Conservation (phyloP, 2,797 vertebrate species). For the Myiotriccus ornatus region DNA sequence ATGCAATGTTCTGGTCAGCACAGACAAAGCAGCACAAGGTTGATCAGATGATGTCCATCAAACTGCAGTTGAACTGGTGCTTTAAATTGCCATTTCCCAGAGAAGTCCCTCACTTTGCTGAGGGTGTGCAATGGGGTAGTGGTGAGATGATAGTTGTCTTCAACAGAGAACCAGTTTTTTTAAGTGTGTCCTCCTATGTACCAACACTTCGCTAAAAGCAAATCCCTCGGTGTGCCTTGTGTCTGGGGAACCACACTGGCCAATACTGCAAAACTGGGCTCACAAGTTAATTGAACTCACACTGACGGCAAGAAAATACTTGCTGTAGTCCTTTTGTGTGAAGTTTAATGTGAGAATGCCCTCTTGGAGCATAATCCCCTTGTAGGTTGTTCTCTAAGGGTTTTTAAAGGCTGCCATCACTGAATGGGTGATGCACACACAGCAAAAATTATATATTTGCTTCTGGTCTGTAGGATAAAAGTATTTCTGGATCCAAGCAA, state of each 20-base stretch:
- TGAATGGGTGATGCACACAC: neutral
- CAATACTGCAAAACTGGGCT: neutral
- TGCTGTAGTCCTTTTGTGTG: neutral
- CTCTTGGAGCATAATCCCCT: rapidly evolving
- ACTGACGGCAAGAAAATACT: neutral
- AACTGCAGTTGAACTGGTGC: neutral
- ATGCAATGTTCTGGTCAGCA: rapidly evolving
- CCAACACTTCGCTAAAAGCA: neutral
- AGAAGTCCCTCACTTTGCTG: neutral
- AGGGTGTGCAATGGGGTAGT: rapidly evolving
- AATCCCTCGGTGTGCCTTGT: neutral
- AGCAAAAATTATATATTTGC: neutral
- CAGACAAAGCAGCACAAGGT: rapidly evolving
- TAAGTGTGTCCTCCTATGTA: rapidly evolving
- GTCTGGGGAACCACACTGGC: neutral
- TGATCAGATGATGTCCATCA: neutral
- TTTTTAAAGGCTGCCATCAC: neutral
- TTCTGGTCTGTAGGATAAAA: neutral
- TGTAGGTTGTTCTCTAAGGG: neutral
- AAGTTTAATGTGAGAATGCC: neutral
- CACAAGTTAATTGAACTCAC: neutral
- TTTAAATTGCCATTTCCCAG: neutral
- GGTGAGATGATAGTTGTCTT: neutral
- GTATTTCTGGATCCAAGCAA: neutral
- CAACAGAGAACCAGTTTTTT: neutral